Conservation (phyloP, 1,140 invertebrate species). For the Armadillidium nasatum region DNA sequence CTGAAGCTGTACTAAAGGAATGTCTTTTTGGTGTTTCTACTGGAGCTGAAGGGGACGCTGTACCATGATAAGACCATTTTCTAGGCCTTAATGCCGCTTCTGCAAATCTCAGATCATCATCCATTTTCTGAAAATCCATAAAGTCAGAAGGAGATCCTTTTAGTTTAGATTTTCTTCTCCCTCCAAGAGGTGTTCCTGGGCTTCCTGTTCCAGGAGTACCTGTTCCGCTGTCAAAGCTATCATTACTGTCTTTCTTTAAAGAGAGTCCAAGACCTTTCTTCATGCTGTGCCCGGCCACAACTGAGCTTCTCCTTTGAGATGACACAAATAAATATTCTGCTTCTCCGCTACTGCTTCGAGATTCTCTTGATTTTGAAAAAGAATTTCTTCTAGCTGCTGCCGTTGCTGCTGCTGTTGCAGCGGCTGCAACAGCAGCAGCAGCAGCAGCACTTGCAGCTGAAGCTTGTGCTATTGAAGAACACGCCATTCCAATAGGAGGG, state of each 20-base stretch:
- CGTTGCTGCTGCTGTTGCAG: constrained; percentile 7
- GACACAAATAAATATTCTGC: not conserved
- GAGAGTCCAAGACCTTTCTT: constrained; percentile 34
- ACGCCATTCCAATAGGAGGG: constrained; percentile 27
- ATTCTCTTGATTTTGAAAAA: constrained; percentile 18
- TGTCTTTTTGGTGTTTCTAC: constrained; percentile 40
- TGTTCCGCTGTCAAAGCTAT: constrained; percentile 14
- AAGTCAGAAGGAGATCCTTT: constrained; percentile 28
- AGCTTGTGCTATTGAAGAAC: constrained; percentile 24
- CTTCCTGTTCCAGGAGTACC: constrained; percentile 18
- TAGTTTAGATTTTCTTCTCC: constrained; percentile 32
- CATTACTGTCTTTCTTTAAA: constrained; percentile 30
- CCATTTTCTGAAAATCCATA: constrained; percentile 32
- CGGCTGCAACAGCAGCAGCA: constrained; percentile 30
- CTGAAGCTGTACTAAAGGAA: constrained; percentile 37
- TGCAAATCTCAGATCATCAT: constrained; percentile 31
- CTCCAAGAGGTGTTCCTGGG: constrained; percentile 27
- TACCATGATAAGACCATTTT: constrained; percentile 41
- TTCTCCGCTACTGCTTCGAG: not conserved
- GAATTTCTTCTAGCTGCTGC: not conserved
- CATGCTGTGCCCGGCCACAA: constrained; percentile 1
- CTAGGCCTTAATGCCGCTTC: constrained; percentile 26
- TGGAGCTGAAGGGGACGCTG: constrained; percentile 29
- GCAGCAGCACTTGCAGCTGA: constrained; percentile 23
- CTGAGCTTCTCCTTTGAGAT: constrained; percentile 1